Evolutionary conservation across 2,888 invertebrate genomes (phyloP), one percentile per base, ranked within the genome.

Genomic region (Athalia rosae): DNA sequence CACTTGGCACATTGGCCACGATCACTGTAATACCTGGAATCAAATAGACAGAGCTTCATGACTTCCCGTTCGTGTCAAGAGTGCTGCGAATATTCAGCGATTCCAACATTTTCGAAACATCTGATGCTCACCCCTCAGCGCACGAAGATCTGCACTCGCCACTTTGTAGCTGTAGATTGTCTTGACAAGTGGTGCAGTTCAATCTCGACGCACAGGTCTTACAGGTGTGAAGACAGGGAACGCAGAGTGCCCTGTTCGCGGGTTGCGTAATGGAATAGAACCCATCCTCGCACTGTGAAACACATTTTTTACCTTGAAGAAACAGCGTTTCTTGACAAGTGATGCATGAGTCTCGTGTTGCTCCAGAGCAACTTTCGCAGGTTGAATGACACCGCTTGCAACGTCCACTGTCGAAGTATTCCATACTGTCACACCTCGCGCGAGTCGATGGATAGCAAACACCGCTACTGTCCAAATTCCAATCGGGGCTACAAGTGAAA

Each of bases 281-380:
- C 0, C 96, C 95, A 77, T 92, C 92, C 77, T 94, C 94, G 89
- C 97, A 97, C 82, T 93, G 93, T 41, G 93, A 92, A 15, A 96
- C 94, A 87, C 97, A 97, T 81, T 93, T 93, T 79, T 92, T 92
- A 78, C 94, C 93, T 87, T 96, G 94, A 41, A 96, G 91, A 66
- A 95, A 91, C 73, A 95, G 91, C 41, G 96, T 94, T 74, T 93
- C 92, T n/a, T 92, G 92, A 84, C 96, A 96, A 50, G 95, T 94
- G 47, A 96, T 90, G 88, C 96, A 96, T 77, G 94, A 93, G 59
- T 92, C 92, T 50, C 94, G 94, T n/a, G 93, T 93, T 4, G 94
- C 92, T 0, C 96, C 97, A 79, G 93, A 94, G 87, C 97, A 97
- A n/a, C 94, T 94, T 81, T 95, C 95, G 85, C 97, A 97, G 0